Percentiles rank a stretch among this genome's conserved stretches.
Conservation (phyloP, 2,113 vertebrate genomes). For the Phrynocephalus versicolor region DNA sequence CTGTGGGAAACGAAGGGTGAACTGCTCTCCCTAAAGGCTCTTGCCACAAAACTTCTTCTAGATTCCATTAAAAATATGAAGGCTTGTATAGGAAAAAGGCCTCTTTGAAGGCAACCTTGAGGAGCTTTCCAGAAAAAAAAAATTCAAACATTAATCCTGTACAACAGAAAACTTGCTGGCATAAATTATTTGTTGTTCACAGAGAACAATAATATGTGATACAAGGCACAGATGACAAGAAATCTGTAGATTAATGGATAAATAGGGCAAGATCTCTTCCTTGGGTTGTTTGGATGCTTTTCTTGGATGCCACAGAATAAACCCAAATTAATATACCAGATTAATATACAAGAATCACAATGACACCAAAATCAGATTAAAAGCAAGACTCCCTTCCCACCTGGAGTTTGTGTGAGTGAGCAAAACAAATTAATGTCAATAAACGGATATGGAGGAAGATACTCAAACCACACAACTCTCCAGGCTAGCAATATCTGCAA, state of each 20-base stretch:
- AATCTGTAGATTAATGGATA: not conserved
- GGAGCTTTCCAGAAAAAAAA: not conserved
- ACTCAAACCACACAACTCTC: constrained; percentile 62
- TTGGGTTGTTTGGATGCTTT: not conserved
- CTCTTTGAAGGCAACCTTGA: not conserved
- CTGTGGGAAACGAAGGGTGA: not conserved
- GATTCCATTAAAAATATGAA: not conserved
- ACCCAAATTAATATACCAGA: constrained; percentile 55
- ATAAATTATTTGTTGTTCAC: not conserved
- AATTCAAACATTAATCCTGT: not conserved
- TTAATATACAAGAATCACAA: constrained; percentile 69
- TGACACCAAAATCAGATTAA: constrained; percentile 65
- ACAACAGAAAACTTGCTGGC: not conserved
- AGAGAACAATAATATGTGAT: not conserved
- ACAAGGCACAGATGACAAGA: not conserved
- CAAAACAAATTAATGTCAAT: constrained; percentile 4
- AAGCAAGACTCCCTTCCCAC: constrained; percentile 63
- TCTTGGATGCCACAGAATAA: constrained; percentile 1
- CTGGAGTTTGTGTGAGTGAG: constrained; percentile 52
- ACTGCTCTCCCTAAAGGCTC: not conserved
- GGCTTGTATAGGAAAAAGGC: too few relatives aligned
- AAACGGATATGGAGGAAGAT: constrained; percentile 17
- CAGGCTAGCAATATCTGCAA: constrained; percentile 57
- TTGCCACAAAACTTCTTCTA: not conserved
- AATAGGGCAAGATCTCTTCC: not conserved